These are phyloP conservation scores for Poecile montanus DNA, from an alignment of 2,797 vertebrate genomes.

Conservation along the genomic window DNA sequence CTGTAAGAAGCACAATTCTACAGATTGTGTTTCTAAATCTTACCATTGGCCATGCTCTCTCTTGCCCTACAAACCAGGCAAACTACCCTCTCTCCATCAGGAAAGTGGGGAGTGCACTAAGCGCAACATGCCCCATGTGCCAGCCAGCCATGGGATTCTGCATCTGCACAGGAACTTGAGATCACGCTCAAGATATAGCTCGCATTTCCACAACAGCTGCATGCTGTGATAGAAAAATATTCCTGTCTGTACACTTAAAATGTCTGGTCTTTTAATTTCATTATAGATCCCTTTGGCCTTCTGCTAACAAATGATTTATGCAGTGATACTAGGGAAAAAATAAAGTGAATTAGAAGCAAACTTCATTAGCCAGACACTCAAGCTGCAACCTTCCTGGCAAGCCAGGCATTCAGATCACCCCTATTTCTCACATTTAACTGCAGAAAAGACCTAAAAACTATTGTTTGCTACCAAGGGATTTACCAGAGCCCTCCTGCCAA, in stretches of 20 bases:
- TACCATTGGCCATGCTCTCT: background rate
- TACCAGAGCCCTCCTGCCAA: background rate
- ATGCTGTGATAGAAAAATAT: background rate
- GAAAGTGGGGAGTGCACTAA: background rate
- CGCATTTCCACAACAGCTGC: background rate
- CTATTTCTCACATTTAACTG: background rate
- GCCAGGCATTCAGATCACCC: background rate
- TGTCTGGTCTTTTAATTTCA: background rate
- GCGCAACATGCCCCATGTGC: background rate
- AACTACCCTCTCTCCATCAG: background rate
- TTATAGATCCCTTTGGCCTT: background rate
- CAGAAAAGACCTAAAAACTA: background rate
- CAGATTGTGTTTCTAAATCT: background rate
- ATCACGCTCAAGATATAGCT: background rate
- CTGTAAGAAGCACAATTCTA: background rate
- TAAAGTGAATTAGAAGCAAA: conserved; percentile 2
- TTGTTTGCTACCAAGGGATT: background rate
- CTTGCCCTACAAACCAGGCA: background rate
- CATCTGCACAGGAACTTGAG: background rate
- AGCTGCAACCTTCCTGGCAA: background rate
- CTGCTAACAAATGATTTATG: background rate
- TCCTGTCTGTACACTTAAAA: background rate
- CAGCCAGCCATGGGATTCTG: background rate
- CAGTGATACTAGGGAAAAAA: background rate
- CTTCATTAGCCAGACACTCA: background rate